Evolutionary conservation across 53 echinoderm and acorn worm species (phyloP).

Genomic region (Luidia sarsii): DNA sequence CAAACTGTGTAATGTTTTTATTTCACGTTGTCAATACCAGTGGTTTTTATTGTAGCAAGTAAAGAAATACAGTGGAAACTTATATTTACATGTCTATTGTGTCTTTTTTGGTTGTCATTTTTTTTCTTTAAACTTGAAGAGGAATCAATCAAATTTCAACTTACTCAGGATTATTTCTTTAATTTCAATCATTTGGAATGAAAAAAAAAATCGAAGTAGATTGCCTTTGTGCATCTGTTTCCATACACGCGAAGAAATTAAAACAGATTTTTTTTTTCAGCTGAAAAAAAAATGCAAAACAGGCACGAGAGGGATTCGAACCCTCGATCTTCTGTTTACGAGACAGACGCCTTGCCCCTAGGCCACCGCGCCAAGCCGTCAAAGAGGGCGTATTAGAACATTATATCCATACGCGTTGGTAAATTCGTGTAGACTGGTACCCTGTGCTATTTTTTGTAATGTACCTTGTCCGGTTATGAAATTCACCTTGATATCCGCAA

Average conservation of each 20-base stretch:
- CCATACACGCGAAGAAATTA: no score
- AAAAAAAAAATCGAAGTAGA: background rate
- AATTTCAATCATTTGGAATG: background rate
- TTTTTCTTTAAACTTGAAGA: no score
- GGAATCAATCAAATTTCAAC: background rate
- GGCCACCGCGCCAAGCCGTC: constrained; percentile 83
- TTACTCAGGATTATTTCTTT: background rate
- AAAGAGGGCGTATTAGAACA: constrained; percentile 1
- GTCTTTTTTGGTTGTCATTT: no score
- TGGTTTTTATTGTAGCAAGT: background rate
- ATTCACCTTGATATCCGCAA: no score
- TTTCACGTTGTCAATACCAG: background rate
- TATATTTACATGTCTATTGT: no score
- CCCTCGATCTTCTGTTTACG: constrained; percentile 99
- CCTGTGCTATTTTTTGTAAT: background rate
- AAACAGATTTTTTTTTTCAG: no score
- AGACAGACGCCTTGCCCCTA: constrained; percentile 99
- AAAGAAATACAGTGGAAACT: background rate
- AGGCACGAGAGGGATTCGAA: constrained; percentile 98
- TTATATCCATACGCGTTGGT: background rate
- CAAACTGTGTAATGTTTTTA: background rate
- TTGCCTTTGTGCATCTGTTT: background rate
- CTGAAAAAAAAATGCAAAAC: background rate
- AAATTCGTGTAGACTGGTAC: background rate
- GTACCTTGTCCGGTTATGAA: no score